phyloP scores from a whole-genome alignment of 2,113 vertebrate species.

The Dasypus novemcinctus region DNA sequence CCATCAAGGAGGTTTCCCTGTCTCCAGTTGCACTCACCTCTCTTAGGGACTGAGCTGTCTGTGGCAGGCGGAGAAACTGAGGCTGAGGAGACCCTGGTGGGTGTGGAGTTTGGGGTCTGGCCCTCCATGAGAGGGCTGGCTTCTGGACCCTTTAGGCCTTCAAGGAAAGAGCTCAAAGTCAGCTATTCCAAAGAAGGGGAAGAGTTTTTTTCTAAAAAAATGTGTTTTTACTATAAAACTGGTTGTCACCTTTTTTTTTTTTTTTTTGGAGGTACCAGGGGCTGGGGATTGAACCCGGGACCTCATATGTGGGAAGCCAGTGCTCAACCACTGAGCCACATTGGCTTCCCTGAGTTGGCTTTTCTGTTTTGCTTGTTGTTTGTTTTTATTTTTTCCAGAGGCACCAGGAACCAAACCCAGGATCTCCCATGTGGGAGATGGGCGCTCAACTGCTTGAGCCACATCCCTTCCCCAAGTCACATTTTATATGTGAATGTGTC shows the following conservation, averaged over 20 bases:
- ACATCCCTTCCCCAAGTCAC: neutral
- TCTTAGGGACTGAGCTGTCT: neutral
- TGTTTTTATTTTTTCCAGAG: too few relatives aligned
- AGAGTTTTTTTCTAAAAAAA: constrained; percentile 12
- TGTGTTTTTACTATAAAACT: constrained; percentile 27
- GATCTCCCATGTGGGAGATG: too few relatives aligned
- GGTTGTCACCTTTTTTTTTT: neutral
- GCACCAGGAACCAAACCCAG: too few relatives aligned
- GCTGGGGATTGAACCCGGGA: too few relatives aligned
- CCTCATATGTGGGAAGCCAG: too few relatives aligned
- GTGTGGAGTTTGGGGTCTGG: neutral
- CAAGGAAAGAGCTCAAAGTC: constrained; percentile 21
- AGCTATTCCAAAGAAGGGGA: neutral
- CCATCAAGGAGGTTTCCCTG: constrained; percentile 34
- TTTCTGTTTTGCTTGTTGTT: too few relatives aligned
- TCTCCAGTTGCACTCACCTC: neutral
- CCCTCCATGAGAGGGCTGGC: neutral
- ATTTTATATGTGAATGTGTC: constrained; percentile 24
- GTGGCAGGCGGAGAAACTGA: constrained; percentile 35
- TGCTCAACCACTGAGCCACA: too few relatives aligned
- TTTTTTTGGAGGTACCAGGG: too few relatives aligned
- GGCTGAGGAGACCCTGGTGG: neutral
- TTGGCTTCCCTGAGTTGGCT: too few relatives aligned
- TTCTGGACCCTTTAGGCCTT: neutral
- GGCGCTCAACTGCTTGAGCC: too few relatives aligned